Evolutionary conservation across 2,888 invertebrate genomes (phyloP), one percentile per base, ranked within the genome.

Genomic region (Drosophila falleni): DNA sequence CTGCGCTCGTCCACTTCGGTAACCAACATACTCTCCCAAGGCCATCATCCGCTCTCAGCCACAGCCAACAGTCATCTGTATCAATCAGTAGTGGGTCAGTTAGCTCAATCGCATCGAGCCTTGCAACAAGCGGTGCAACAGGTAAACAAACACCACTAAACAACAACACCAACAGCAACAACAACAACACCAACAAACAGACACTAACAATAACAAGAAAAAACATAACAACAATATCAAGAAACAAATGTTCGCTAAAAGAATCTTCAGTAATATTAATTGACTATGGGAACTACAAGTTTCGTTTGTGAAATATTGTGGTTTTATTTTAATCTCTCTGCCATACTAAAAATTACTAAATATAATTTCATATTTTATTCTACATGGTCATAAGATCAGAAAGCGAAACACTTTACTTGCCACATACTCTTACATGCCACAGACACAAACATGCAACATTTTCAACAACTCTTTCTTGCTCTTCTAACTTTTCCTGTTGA

Each of bases 41-140:
- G 95, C 95, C 95, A 95, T 94, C 95, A 94, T 96, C 96, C 94
- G 95, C 96, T 94, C 96, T 96, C 95, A 96, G 91, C 91, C 91
- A 96, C 91, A 92, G 92, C 90, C 93, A 93, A 90, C 93, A 93
- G 81, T 93, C 93, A 92, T 93, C 93, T 91, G 93, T 93, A 91
- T 93, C 93, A 93, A 93, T 93, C 92, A 93, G 93, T 91, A 93
- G 93, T 92, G 93, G 93, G 95, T 96, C 96, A 93, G 94, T 94
- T 93, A 94, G 94, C 93, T 94, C 94, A 93, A 94, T 94, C 94
- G 94, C 94, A 93, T 94, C 94, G 94, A 93, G 93, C 90, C 93
- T 92, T 92, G 93, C 93, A 91, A 92, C 93, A 92, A 93, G 92
- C 91, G 93, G 93, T 89, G 91, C 93, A 92, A 92, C 92, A 92